Evolutionary conservation across 2,888 invertebrate genomes (phyloP).

Genomic region (Eupithecia abbreviata): DNA sequence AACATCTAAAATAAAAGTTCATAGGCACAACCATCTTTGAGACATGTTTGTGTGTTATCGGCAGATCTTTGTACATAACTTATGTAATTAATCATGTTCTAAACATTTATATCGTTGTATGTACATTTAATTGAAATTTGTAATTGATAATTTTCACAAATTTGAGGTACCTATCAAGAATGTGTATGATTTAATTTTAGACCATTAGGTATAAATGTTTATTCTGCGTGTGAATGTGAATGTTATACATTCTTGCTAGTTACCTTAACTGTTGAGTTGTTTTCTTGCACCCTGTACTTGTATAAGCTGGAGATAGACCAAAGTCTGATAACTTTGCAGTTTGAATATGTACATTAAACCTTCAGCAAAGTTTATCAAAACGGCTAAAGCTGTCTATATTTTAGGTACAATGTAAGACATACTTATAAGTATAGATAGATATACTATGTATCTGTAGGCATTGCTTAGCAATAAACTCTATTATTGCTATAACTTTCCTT

Average conservation of each 20-base stretch:
- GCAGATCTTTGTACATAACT: conserved; percentile 81
- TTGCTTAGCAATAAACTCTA: conserved; percentile 3
- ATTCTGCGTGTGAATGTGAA: neutral
- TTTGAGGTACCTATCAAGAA: neutral
- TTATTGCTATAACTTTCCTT: neutral
- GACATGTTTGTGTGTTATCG: conserved; percentile 71
- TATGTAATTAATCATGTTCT: conserved; percentile 52
- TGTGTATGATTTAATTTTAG: neutral
- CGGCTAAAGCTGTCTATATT: conserved; percentile 71
- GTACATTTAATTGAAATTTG: conserved; percentile 46
- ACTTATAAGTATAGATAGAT: conserved; percentile 37
- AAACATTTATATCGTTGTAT: conserved; percentile 41
- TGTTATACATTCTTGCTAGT: conserved; percentile 2
- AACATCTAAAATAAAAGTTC: neutral
- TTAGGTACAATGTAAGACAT: conserved; percentile 58
- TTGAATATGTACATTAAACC: conserved; percentile 63
- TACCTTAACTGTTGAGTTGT: conserved; percentile 39
- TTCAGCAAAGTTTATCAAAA: conserved; percentile 74
- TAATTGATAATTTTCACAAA: conserved; percentile 30
- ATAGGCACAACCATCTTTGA: conserved; percentile 52
- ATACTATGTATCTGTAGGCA: neutral
- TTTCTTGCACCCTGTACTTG: conserved; percentile 50
- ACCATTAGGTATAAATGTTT: neutral
- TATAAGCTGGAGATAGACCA: conserved; percentile 87
- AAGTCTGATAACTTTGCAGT: conserved; percentile 83